Evolutionary conservation across 2,113 vertebrate species (phyloP), one percentile per base, ranked within the genome.

Genomic region (Gnathonemus longibarbis): DNA sequence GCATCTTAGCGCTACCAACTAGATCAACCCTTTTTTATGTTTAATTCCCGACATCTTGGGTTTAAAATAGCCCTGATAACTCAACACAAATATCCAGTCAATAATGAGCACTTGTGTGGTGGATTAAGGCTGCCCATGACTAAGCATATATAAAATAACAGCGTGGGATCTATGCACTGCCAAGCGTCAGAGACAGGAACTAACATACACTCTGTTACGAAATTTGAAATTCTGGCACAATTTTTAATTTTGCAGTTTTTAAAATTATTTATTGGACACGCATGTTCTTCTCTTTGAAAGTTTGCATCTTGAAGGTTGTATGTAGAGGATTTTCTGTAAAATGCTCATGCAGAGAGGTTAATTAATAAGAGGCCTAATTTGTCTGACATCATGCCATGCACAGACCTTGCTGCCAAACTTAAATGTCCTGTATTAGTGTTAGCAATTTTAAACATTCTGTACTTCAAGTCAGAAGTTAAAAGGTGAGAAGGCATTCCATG

Each of bases 291-390:
- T 77, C 70, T 17, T 39, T 19, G 70, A 77, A 39, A 19, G 70
- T 77, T 17, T 24, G 31, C 70, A 77, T 35, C 15, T 35, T 19
- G 70, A 77, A 77, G 27, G 3, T 77, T 35, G 31, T 39, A 39
- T 77, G 70, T 77, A 77, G 35, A 39, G 31, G 31, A 39, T 31
- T 35, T 39, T 39, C 13, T 77, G 89, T 93, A 90, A 53, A 89
- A 91, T 80, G 56, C 88, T 92, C 93, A 94, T 94, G 92, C 93
- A 95, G 92, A 93, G 74, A 90, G 46, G 91, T 93, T 93, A 93
- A 91, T 93, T 91, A 89, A 39, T 91, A 88, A 86, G 52, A 70
- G 42, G 42, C 88, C 62, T 49, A 15, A 24, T 31, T 31, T 50
- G 17, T 74, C 42, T 17, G n/a, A 49, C 58, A 49, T 46, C 62